Conservation (phyloP, 2,113 vertebrate genomes). For the Columba janthina region DNA sequence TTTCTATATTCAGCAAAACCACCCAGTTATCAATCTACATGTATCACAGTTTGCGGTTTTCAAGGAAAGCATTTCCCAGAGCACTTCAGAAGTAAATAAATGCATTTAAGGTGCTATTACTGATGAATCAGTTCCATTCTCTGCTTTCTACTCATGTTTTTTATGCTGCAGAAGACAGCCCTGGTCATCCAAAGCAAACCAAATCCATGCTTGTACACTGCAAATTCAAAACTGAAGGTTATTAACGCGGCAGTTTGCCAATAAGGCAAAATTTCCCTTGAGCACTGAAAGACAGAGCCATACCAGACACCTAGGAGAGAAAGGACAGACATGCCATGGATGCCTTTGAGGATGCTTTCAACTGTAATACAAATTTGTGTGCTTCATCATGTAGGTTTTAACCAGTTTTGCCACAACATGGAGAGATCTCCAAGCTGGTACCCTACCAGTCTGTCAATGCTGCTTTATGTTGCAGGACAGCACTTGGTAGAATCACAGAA, state of each 20-base stretch:
- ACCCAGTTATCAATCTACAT: not conserved
- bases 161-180: not conserved
- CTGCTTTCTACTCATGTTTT: not conserved
- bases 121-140: not conserved
- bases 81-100: not conserved
- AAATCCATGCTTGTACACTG: not conserved
- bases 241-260: not conserved
- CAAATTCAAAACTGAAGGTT: not conserved
- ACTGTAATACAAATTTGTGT: not conserved
- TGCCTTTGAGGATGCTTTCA: not conserved
- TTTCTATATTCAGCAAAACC: not conserved
- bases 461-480: not conserved
- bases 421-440: not conserved
- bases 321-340: not conserved
- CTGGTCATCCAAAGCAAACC: not conserved
- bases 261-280: not conserved
- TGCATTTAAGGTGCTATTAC: not conserved
- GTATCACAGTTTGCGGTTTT: not conserved
- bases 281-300: not conserved
- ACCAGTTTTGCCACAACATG: not conserved
- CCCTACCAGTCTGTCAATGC: not conserved
- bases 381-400: not conserved
- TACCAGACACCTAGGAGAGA: not conserved
- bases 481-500: not conserved
- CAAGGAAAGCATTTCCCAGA: not conserved